Percentiles rank a stretch among this genome's conserved stretches.
Evolutionary conservation across 2,113 vertebrate genomes (phyloP).

Genomic region (Crotalus horridus): DNA sequence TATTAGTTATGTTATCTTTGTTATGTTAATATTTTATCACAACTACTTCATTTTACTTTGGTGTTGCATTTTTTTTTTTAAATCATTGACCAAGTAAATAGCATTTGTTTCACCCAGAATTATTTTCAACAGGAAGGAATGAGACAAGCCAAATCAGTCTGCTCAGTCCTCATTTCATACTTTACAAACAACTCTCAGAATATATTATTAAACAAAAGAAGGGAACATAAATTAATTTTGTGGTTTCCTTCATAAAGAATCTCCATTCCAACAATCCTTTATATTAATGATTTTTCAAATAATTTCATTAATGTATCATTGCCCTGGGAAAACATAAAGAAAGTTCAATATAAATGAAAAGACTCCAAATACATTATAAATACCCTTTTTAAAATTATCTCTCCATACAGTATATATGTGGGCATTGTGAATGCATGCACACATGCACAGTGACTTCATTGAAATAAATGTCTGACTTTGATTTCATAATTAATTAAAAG

Average conservation of each 20-base stretch:
- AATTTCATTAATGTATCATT: not conserved
- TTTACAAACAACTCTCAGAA: not conserved
- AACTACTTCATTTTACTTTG: not conserved
- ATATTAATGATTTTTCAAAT: conserved; percentile 5
- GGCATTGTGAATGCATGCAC: not conserved
- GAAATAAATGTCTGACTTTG: conserved; percentile 31
- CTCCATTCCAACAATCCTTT: not conserved
- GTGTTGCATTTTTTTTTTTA: not conserved
- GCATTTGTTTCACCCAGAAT: conserved; percentile 1
- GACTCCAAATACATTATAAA: not conserved
- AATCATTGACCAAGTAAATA: no score
- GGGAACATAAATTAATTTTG: not conserved
- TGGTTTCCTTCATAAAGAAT: not conserved
- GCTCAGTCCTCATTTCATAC: conserved; percentile 12
- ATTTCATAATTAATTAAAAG: conserved; percentile 58
- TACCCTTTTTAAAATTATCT: not conserved
- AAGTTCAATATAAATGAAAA: not conserved
- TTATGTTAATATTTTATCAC: not conserved
- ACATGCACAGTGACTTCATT: not conserved
- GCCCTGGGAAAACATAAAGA: not conserved
- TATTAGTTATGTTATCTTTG: not conserved
- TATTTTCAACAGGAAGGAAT: conserved; percentile 33
- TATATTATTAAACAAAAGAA: not conserved
- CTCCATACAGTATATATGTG: not conserved
- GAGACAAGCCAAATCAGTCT: not conserved